Evolutionary conservation across 2,113 vertebrate genomes (phyloP).

Genomic region (Dermatemys mawii): DNA sequence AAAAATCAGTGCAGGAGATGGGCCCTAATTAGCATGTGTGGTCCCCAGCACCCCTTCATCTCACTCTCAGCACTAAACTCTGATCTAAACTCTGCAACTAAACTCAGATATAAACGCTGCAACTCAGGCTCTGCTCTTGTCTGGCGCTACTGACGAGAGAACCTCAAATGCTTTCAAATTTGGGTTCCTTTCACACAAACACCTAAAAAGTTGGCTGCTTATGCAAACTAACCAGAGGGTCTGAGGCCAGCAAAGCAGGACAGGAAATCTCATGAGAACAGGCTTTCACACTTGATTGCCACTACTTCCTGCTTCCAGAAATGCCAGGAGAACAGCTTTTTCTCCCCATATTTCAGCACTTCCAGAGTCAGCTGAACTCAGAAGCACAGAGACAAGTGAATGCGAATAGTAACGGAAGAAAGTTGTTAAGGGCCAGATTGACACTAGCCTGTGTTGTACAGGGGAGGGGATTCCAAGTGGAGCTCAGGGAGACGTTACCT

Average conservation of each 20-base stretch:
- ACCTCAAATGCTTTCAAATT: background rate
- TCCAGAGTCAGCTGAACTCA: background rate
- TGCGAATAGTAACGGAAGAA: background rate
- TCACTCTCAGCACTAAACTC: background rate
- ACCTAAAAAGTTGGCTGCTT: background rate
- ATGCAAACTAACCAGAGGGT: background rate
- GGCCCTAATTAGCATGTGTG: no score
- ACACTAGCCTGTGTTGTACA: background rate
- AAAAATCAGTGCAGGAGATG: accelerated
- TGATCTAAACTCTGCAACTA: no score
- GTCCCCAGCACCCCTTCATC: no score
- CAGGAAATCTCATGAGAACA: background rate
- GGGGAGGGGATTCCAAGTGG: no score
- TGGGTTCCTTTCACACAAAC: background rate
- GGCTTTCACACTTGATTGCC: background rate
- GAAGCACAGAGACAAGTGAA: background rate
- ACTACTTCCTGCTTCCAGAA: background rate
- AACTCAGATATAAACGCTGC: background rate
- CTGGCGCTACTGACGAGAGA: background rate
- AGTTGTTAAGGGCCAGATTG: accelerated
- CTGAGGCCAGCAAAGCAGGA: accelerated
- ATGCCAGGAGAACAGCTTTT: background rate
- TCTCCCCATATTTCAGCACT: background rate
- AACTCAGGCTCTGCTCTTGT: background rate
- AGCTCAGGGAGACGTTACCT: accelerated